A percentile compares a stretch with the other conserved stretches of the same genome.
phyloP scores from a whole-genome alignment of 2,113 vertebrate species.

The Oxyruncus cristatus region DNA sequence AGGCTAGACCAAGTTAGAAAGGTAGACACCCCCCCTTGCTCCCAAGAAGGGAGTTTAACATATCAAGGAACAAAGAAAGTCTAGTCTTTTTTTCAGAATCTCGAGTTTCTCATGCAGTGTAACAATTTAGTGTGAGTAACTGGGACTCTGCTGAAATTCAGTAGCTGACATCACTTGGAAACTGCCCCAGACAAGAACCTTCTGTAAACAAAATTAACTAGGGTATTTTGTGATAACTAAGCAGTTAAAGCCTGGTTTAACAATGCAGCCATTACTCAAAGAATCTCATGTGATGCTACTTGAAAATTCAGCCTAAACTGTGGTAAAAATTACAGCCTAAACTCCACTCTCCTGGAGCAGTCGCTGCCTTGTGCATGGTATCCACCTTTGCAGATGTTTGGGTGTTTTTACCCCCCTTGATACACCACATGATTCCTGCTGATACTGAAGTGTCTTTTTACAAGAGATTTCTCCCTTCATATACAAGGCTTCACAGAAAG shows the following conservation, averaged over 20 bases:
- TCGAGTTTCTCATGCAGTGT: too few species aligned
- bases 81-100: background rate
- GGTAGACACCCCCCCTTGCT: background rate
- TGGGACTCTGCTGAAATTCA: slow-evolving; percentile 10
- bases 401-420: background rate
- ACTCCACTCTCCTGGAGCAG: background rate
- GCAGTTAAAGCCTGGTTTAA: background rate
- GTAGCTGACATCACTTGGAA: slow-evolving; percentile 46
- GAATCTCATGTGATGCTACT: background rate
- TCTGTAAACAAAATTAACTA: slow-evolving; percentile 55
- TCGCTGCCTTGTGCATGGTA: background rate
- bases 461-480: background rate
- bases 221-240: slow-evolving; percentile 14
- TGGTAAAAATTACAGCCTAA: background rate
- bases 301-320: background rate
- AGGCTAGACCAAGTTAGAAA: background rate
- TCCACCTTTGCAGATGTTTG: background rate
- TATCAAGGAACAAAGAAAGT: background rate
- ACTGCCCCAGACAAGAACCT: slow-evolving; percentile 22
- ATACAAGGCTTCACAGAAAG: background rate
- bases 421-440: background rate
- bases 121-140: background rate
- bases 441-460: background rate
- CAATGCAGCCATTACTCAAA: background rate
- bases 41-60: too few species aligned